Evolutionary conservation across 2,888 invertebrate genomes (phyloP), one percentile per base, ranked within the genome.

Genomic region (Schrankia costaestrigalis): DNA sequence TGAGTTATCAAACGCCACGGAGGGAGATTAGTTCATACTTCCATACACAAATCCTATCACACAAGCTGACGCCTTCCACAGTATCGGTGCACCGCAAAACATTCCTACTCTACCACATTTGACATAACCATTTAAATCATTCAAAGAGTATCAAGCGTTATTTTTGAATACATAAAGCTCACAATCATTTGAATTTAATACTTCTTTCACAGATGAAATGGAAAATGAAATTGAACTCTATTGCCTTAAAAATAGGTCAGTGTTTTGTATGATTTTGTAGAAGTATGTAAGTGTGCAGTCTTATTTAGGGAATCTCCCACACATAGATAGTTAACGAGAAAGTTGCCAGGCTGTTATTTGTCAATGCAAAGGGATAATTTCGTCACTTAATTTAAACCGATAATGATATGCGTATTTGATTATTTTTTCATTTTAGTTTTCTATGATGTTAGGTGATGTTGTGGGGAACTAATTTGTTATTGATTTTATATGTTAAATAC

Each of bases 31-130:
- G 85, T 85, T 81, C 85, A 86, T 84, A 85, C 85, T 86, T 83
- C 84, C 84, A 86, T 84, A 82, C 76, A 75, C 81, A 81, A 86
- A 87, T 89, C 89, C 82, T 79, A 88, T 89, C 88, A 89, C 69
- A 83, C 88, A 87, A 81, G 79, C 87, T 86, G 88, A 88, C 89
- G 89, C 89, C 84, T 88, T 75, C 73, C 84, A 83, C 78, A 78
- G 76, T 81, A 85, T 84, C 71, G 85, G 85, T 78, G 71, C 70
- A 82, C 86, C 88, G 72, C 87, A 83, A 69, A 64, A 54, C 49
- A 49, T 51, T 56, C 48, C 46, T 51, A 53, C 43, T 37, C 43
- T 31, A 34, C 38, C 31, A 30, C 33, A 63, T 57, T 68, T 63
- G 63, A 57, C 63, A 30, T 6, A 10, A 30, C 19, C 28, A 27